Evolutionary conservation across 1,140 invertebrate genomes (phyloP).

Genomic region (Trigoniulus corallinus): DNA sequence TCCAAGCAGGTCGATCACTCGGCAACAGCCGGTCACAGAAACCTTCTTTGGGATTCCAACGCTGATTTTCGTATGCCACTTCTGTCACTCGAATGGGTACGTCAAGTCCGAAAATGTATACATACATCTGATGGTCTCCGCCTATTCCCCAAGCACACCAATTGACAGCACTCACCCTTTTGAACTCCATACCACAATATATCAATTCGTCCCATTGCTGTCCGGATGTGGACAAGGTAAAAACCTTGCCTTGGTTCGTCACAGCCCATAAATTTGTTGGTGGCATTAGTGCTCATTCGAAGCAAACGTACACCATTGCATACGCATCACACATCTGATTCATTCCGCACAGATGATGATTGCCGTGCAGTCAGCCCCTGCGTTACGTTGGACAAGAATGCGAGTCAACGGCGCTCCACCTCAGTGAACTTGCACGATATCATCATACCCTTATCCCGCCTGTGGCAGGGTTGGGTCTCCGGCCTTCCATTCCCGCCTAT

Average conservation of each 20-base stretch:
- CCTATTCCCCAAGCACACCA: slow-evolving; percentile 81
- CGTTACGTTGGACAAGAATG: too few relatives aligned
- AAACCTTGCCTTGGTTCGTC: slow-evolving; percentile 71
- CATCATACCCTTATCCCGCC: too few relatives aligned
- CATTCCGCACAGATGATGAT: too few relatives aligned
- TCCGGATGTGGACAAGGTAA: slow-evolving; percentile 55
- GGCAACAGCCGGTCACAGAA: slow-evolving; percentile 63
- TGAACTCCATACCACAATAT: slow-evolving; percentile 63
- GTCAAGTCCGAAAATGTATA: slow-evolving; percentile 71
- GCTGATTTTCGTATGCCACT: slow-evolving; percentile 80
- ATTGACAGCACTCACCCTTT: slow-evolving; percentile 62
- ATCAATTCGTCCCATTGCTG: slow-evolving; percentile 67
- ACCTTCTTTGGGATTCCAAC: slow-evolving; percentile 78
- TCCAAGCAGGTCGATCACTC: slow-evolving; percentile 60
- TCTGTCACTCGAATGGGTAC: slow-evolving; percentile 76
- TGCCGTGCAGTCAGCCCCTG: too few relatives aligned
- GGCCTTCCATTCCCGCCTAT: too few relatives aligned
- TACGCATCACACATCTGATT: too few relatives aligned
- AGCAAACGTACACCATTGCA: too few relatives aligned
- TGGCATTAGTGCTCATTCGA: too few relatives aligned
- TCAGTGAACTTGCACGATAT: too few relatives aligned
- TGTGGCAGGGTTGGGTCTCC: too few relatives aligned
- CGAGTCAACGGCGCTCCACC: too few relatives aligned
- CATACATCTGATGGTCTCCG: slow-evolving; percentile 76
- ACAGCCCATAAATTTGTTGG: slow-evolving; percentile 47